Evolutionary conservation across 2,888 invertebrate genomes (phyloP).

Genomic region (Platycnemis pennipes): DNA sequence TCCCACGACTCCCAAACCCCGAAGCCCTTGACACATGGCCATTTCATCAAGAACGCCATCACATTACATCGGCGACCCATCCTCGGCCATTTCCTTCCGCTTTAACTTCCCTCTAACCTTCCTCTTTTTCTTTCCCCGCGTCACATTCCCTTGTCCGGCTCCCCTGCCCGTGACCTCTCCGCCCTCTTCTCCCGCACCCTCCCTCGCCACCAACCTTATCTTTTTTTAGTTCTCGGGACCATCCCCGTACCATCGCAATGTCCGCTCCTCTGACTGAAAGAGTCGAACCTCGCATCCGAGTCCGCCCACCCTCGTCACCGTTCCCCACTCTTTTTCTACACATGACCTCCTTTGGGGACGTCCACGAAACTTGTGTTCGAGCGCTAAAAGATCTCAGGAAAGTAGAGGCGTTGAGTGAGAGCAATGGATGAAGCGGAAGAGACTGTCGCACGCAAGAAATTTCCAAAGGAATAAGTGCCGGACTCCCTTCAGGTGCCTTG

Average conservation of each 20-base stretch:
- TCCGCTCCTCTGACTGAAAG: neutral
- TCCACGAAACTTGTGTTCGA: neutral
- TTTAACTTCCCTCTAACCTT: constrained; percentile 19
- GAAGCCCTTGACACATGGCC: neutral
- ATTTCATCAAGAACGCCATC: neutral
- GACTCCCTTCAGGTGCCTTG: neutral
- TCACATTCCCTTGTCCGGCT: neutral
- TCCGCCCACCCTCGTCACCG: no score
- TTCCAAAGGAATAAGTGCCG: neutral
- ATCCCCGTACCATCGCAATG: neutral
- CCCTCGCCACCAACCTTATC: neutral
- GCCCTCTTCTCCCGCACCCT: neutral
- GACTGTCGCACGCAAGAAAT: neutral
- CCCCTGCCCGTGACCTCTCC: neutral
- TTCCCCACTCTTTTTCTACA: neutral
- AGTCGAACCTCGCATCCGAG: no score
- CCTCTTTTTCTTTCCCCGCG: neutral
- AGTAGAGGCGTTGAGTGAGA: no score
- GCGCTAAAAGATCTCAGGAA: no score
- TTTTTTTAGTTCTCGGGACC: neutral
- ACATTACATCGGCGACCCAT: neutral
- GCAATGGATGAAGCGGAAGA: no score
- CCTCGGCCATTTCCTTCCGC: constrained; percentile 11
- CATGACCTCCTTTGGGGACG: neutral
- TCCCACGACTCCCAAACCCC: neutral